A percentile compares a stretch with the other conserved stretches of the same genome.
Evolutionary conservation across 2,797 vertebrate genomes (phyloP).

Genomic region (Notoglanidium macrostoma): DNA sequence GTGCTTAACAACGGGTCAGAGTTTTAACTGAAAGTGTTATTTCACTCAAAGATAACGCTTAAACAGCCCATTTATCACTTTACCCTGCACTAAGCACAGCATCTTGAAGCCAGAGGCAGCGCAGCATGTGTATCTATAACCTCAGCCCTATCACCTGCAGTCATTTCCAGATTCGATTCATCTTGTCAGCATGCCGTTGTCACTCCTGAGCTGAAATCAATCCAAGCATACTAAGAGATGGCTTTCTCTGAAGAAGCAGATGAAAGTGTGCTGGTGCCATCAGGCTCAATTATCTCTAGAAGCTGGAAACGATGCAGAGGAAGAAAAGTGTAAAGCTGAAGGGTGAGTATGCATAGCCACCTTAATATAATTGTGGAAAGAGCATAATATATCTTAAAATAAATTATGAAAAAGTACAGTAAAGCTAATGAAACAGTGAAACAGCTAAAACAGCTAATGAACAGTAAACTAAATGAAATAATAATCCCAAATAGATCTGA

Average conservation of each 20-base stretch:
- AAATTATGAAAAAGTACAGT: not conserved
- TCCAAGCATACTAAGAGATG: slow-evolving; percentile 64
- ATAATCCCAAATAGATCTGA: not conserved
- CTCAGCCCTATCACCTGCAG: slow-evolving; percentile 46
- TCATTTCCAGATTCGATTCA: slow-evolving; percentile 72
- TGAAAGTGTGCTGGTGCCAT: slow-evolving; percentile 27
- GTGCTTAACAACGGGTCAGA: slow-evolving; percentile 47
- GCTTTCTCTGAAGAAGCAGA: slow-evolving; percentile 58
- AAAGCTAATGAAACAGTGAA: not conserved
- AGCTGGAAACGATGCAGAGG: slow-evolving; percentile 6
- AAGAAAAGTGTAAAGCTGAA: slow-evolving; percentile 9
- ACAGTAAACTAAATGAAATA: not conserved
- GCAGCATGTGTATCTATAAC: slow-evolving; percentile 44
- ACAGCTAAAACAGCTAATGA: not conserved
- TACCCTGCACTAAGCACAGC: slow-evolving; percentile 12
- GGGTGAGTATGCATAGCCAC: not conserved
- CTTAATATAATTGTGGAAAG: not conserved
- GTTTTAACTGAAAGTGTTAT: slow-evolving; percentile 44
- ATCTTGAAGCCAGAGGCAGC: slow-evolving; percentile 41
- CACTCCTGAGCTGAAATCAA: slow-evolving; percentile 70
- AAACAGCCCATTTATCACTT: slow-evolving; percentile 1
- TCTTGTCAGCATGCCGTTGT: slow-evolving; percentile 66
- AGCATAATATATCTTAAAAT: not conserved
- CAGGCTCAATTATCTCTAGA: slow-evolving; percentile 20
- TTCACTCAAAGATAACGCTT: slow-evolving; percentile 24